Evolutionary conservation across 2,797 vertebrate genomes (phyloP).

Genomic region (Eleutherodactylus coqui): DNA sequence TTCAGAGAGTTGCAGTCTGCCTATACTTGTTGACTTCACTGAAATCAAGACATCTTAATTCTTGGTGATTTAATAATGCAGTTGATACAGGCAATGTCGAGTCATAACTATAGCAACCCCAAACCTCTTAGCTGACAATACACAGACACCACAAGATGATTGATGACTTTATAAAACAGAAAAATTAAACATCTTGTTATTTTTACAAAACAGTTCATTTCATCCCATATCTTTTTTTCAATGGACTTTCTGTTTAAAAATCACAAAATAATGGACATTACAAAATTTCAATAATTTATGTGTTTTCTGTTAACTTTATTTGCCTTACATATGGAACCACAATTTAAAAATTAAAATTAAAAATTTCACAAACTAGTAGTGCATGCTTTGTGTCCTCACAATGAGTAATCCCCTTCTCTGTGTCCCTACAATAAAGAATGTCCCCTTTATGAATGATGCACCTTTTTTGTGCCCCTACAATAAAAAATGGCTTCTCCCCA

Average conservation of each 20-base stretch:
- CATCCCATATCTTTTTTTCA: neutral
- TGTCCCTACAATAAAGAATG: too few relatives aligned
- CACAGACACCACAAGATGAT: neutral
- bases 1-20: neutral
- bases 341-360: too few relatives aligned
- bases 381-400: too few relatives aligned
- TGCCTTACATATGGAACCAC: too few relatives aligned
- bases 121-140: neutral
- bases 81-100: neutral
- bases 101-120: neutral
- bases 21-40: neutral
- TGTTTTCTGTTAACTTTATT: neutral
- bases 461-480: too few relatives aligned
- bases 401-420: too few relatives aligned
- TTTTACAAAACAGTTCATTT: neutral
- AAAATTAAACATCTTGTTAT: neutral
- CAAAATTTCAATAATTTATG: neutral
- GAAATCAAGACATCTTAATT: neutral
- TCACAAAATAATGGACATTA: neutral
- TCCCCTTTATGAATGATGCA: too few relatives aligned
- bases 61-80: neutral
- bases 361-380: too few relatives aligned
- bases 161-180: neutral
- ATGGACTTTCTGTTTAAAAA: neutral
- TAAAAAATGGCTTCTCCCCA: too few relatives aligned